These are phyloP conservation scores for Apantesis nais DNA, from an alignment of 2,888 invertebrate genomes.

Conservation along the genomic window DNA sequence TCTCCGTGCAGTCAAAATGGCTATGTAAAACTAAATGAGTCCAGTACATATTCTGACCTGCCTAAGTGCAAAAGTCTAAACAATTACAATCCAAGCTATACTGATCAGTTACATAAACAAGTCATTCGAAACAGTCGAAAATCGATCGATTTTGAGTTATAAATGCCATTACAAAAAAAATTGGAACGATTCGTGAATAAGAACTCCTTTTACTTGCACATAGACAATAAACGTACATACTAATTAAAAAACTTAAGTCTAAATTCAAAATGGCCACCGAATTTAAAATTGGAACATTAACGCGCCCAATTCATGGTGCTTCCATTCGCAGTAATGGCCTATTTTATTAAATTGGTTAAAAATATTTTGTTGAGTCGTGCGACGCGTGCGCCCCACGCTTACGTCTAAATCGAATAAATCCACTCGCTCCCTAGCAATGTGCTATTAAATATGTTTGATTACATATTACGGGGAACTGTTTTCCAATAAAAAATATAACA, in stretches of 20 bases:
- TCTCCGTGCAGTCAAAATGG: too few relatives aligned
- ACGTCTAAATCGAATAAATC: slow-evolving; percentile 42
- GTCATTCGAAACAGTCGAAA: too few relatives aligned
- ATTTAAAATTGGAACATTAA: slow-evolving; percentile 23
- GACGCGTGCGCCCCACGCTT: slow-evolving; percentile 25
- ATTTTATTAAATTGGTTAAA: slow-evolving; percentile 46
- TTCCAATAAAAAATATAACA: slow-evolving; percentile 30
- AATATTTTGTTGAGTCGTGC: slow-evolving; percentile 26
- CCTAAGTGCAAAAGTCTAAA: too few relatives aligned
- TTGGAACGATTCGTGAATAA: not conserved
- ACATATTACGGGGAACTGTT: slow-evolving; percentile 31
- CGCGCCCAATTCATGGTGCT: slow-evolving; percentile 4
- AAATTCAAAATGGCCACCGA: slow-evolving; percentile 19
- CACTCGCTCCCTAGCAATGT: slow-evolving; percentile 31
- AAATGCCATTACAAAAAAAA: not conserved
- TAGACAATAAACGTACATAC: not conserved
- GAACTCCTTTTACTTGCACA: not conserved
- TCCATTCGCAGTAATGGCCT: slow-evolving; percentile 31
- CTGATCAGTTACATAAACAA: too few relatives aligned
- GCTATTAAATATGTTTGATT: slow-evolving; percentile 37
- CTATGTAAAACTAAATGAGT: too few relatives aligned
- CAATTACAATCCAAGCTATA: too few relatives aligned
- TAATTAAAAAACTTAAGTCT: not conserved
- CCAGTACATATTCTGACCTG: too few relatives aligned
- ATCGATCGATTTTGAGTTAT: not conserved